phyloP scores from a whole-genome alignment of 2,797 vertebrate species.

The Acanthopagrus latus region DNA sequence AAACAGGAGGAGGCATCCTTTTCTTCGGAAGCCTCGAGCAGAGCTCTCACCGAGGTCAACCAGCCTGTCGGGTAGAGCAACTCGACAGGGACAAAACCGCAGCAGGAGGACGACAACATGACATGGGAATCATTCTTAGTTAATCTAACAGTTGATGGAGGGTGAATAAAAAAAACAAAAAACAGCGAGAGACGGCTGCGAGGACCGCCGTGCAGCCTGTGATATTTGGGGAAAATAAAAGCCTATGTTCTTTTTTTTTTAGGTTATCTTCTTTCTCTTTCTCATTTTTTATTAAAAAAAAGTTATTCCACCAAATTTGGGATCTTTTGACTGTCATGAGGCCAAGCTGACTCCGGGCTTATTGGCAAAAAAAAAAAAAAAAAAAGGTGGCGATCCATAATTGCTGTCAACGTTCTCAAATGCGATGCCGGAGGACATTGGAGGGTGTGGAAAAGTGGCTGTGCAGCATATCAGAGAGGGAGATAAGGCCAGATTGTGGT shows the following conservation, averaged over 20 bases:
- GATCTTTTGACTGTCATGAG: conserved; percentile 30
- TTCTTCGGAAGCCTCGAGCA: conserved; percentile 51
- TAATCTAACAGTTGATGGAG: conserved; percentile 32
- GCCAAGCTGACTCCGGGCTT: conserved; percentile 59
- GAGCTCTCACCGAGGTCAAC: conserved; percentile 52
- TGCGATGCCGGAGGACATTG: conserved; percentile 63
- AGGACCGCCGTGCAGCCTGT: background rate
- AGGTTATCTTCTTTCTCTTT: conserved; percentile 7
- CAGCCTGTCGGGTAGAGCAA: conserved; percentile 47
- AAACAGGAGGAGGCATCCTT: conserved; percentile 40
- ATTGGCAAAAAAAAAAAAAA: conserved; percentile 36
- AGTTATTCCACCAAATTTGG: conserved; percentile 52
- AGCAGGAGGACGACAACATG: conserved; percentile 34
- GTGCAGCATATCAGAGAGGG: conserved; percentile 72
- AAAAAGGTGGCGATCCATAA: conserved; percentile 75
- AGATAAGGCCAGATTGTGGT: conserved; percentile 81
- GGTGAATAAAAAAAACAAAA: conserved; percentile 11
- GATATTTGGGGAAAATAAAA: conserved; percentile 15
- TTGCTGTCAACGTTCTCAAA: conserved; percentile 70
- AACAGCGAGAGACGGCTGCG: background rate
- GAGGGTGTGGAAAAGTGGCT: conserved; percentile 75
- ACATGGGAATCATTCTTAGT: conserved; percentile 52
- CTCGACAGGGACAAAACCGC: conserved; percentile 48
- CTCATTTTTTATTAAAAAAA: conserved; percentile 3
- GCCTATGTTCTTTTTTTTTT: background rate